phyloP scores from a whole-genome alignment of 1,140 invertebrate species.

The Acyrthosiphon pisum region DNA sequence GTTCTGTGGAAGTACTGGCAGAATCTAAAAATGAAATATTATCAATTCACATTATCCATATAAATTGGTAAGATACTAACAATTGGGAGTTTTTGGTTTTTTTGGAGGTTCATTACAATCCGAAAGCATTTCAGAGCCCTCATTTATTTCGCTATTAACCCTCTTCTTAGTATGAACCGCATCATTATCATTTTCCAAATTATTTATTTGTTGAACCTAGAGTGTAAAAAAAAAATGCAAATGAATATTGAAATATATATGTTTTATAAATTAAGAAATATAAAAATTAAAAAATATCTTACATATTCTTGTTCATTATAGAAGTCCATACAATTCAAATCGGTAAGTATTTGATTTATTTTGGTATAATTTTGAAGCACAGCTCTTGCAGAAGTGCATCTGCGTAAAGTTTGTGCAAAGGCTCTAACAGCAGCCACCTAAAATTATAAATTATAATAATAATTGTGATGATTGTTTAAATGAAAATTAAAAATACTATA shows the following conservation, averaged over 20 bases:
- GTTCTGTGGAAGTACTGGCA: background rate
- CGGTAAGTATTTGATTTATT: conserved; percentile 96
- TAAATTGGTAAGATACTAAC: background rate
- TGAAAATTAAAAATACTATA: background rate
- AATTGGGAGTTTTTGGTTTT: background rate
- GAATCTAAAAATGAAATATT: background rate
- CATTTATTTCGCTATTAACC: background rate
- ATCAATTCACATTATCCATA: background rate
- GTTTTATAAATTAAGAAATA: background rate
- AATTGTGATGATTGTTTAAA: background rate
- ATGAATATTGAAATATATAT: background rate
- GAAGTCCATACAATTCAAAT: conserved; percentile 97
- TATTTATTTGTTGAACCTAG: background rate
- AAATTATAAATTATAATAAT: conserved; percentile 51
- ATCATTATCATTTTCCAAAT: background rate
- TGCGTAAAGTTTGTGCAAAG: conserved; percentile 90
- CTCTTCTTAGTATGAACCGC: background rate
- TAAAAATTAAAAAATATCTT: conserved; percentile 49
- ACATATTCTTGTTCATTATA: conserved; percentile 87
- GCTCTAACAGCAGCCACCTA: conserved; percentile 82
- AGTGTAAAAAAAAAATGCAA: background rate
- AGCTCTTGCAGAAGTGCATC: conserved; percentile 95
- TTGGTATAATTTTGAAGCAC: conserved; percentile 95
- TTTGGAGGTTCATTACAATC: background rate
- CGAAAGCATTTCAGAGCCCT: background rate